phyloP scores from a whole-genome alignment of 1,140 invertebrate genomes.

The Drosophila bocqueti region DNA sequence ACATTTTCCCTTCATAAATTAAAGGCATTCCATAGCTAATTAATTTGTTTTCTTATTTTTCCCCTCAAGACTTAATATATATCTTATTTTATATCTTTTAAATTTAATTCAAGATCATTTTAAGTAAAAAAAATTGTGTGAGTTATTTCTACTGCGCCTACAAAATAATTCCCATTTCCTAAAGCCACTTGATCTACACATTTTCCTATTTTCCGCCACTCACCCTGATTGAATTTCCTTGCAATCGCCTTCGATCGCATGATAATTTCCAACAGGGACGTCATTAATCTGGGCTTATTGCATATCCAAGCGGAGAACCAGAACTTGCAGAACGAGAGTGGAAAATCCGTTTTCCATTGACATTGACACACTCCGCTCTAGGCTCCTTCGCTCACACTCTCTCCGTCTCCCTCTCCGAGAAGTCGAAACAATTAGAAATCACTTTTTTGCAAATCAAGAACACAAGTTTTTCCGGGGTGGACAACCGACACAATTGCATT shows the following conservation, averaged over 20 bases:
- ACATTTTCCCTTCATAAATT: no score
- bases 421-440: constrained; percentile 74
- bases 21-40: no score
- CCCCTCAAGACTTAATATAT: no score
- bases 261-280: constrained; percentile 78
- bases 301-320: constrained; percentile 23
- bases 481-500: constrained; percentile 72
- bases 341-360: constrained; percentile 54
- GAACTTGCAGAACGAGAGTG: constrained; percentile 12
- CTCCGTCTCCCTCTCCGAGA: not conserved
- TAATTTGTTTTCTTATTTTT: not conserved
- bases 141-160: no score
- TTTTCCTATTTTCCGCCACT: constrained; percentile 11
- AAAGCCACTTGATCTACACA: fast-evolving
- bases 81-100: no score
- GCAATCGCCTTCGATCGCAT: constrained; percentile 84
- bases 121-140: no score
- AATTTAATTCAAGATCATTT: no score
- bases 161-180: not conserved
- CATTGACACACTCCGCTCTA: constrained; percentile 63
- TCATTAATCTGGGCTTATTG: constrained; percentile 64
- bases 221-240: constrained; percentile 78
- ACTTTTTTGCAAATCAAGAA: constrained; percentile 68
- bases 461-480: constrained; percentile 50
- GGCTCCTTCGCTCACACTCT: not conserved